These are phyloP conservation scores for Pelodiscus sinensis DNA, from an alignment of 2,113 vertebrate genomes.

Conservation along the genomic window DNA sequence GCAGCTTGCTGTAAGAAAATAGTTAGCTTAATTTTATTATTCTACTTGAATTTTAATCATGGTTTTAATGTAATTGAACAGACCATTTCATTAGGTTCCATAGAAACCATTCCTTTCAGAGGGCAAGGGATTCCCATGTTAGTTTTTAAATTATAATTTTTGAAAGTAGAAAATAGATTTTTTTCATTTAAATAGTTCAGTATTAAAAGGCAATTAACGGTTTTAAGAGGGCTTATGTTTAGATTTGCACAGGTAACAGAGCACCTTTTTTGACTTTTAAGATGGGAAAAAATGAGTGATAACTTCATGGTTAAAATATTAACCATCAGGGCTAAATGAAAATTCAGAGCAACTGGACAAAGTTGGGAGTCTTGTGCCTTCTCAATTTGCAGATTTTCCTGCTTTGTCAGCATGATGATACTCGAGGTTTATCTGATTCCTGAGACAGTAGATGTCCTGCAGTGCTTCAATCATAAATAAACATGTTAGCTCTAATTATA, in stretches of 20 bases:
- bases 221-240: slow-evolving; percentile 78
- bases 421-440: slow-evolving; percentile 30
- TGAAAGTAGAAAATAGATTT: slow-evolving; percentile 63
- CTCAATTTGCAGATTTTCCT: slow-evolving; percentile 66
- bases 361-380: slow-evolving; percentile 76
- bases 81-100: slow-evolving; percentile 76
- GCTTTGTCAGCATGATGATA: slow-evolving; percentile 55
- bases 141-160: slow-evolving; percentile 54
- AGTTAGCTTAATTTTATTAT: slow-evolving; percentile 80
- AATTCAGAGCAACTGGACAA: slow-evolving; percentile 58
- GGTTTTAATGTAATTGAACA: slow-evolving; percentile 81
- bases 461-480: slow-evolving; percentile 67
- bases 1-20: slow-evolving; percentile 79
- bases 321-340: slow-evolving; percentile 62
- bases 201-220: slow-evolving; percentile 81
- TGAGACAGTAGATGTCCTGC: slow-evolving; percentile 62
- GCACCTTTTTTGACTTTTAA: slow-evolving; percentile 73
- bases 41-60: slow-evolving; percentile 88
- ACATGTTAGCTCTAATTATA: slow-evolving; percentile 56
- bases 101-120: slow-evolving; percentile 80
- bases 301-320: slow-evolving; percentile 25
- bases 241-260: slow-evolving; percentile 80
- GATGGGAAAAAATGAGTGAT: slow-evolving; percentile 49
- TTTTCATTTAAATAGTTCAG: slow-evolving; percentile 78
- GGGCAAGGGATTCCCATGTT: slow-evolving; percentile 72